phyloP scores from a whole-genome alignment of 2,797 vertebrate genomes.

The Rhinella marina region DNA sequence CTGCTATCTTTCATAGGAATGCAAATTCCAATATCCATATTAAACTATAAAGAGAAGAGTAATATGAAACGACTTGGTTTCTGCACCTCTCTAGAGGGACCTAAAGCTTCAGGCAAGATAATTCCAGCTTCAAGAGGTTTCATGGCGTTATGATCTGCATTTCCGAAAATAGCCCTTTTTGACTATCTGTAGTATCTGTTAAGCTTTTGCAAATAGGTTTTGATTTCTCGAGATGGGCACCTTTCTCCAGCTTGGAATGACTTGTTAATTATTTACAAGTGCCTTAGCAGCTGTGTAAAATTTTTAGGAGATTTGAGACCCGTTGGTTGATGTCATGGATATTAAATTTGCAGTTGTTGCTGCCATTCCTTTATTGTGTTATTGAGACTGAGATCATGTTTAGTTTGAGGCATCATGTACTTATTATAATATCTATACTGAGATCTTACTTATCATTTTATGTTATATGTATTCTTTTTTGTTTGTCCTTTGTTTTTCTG shows the following conservation, averaged over 20 bases:
- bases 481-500: neutral
- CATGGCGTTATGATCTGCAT: conserved; percentile 60
- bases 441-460: conserved; percentile 23
- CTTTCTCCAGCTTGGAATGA: conserved; percentile 65
- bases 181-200: conserved; percentile 61
- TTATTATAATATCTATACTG: conserved; percentile 39
- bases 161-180: conserved; percentile 61
- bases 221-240: conserved; percentile 63
- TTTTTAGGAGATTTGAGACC: conserved; percentile 61
- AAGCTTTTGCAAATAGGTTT: conserved; percentile 64
- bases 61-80: conserved; percentile 59
- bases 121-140: conserved; percentile 61
- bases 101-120: conserved; percentile 60
- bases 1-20: conserved; percentile 60
- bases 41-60: conserved; percentile 62
- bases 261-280: conserved; percentile 61
- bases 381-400: conserved; percentile 34
- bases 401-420: neutral
- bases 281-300: conserved; percentile 68
- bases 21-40: conserved; percentile 62
- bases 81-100: conserved; percentile 58
- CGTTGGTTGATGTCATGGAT: conserved; percentile 61
- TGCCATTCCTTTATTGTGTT: conserved; percentile 60
- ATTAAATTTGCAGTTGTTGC: conserved; percentile 65
- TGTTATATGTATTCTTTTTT: neutral